Evolutionary conservation across 1,140 invertebrate genomes (phyloP).

Genomic region (Drosophila arizonae): DNA sequence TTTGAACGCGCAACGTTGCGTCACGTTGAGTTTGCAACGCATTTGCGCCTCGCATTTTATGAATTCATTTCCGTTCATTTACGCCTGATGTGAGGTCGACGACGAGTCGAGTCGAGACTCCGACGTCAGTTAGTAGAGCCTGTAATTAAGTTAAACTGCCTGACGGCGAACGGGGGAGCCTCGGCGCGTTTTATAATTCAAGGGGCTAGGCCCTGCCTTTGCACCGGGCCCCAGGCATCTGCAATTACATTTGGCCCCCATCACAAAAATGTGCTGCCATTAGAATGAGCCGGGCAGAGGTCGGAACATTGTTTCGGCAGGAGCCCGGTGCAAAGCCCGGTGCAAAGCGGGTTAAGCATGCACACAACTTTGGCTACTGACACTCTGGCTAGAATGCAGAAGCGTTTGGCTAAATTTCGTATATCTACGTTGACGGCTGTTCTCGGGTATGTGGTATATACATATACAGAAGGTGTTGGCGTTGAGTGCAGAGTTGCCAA

Average conservation of each 20-base stretch:
- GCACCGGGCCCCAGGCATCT: neutral
- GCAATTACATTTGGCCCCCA: slow-evolving; percentile 7
- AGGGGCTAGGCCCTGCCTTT: slow-evolving; percentile 4
- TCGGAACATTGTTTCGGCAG: slow-evolving; percentile 14
- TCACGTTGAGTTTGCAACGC: slow-evolving; percentile 64
- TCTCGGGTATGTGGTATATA: too few species aligned
- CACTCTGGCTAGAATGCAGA: too few species aligned
- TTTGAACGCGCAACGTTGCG: slow-evolving; percentile 77
- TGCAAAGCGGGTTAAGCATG: neutral
- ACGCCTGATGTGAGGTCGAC: slow-evolving; percentile 68
- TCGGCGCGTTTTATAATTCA: slow-evolving; percentile 10
- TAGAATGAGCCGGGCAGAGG: too few species aligned
- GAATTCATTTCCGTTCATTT: slow-evolving; percentile 80
- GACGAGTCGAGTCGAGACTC: slow-evolving; percentile 9
- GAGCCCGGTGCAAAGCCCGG: neutral
- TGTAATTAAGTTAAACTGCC: slow-evolving; percentile 76
- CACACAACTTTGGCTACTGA: neutral
- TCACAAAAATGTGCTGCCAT: slow-evolving; percentile 1
- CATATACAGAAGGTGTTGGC: too few species aligned
- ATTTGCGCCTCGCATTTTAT: slow-evolving; percentile 71
- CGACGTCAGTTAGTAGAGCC: slow-evolving; percentile 54
- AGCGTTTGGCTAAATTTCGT: too few species aligned
- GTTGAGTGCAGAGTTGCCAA: too few species aligned
- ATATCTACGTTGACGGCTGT: too few species aligned
- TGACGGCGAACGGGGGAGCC: slow-evolving; percentile 26